Conservation (phyloP, 1,140 invertebrate genomes). For the Cydia splendana region DNA sequence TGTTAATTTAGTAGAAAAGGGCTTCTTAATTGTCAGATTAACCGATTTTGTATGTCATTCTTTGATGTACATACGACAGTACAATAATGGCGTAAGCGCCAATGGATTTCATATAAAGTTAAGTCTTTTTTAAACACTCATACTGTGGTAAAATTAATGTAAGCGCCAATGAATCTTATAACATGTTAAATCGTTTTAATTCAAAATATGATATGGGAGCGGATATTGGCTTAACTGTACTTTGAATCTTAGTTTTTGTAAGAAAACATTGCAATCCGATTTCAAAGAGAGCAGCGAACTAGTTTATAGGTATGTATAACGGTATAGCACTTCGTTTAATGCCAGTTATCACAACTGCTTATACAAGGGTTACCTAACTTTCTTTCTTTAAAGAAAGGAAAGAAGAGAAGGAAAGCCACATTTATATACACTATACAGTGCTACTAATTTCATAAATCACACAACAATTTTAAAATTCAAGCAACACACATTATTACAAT, state of each 20-base stretch:
- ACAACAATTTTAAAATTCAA: too few species aligned
- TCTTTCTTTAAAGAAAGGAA: too few species aligned
- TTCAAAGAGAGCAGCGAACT: not conserved
- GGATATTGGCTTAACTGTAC: not conserved
- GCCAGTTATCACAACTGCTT: too few species aligned
- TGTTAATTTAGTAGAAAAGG: not conserved
- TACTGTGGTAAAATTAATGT: not conserved
- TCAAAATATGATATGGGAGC: not conserved
- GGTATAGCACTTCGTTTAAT: too few species aligned
- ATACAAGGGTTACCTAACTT: too few species aligned
- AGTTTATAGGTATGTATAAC: too few species aligned
- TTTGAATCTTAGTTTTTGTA: not conserved
- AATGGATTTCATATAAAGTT: not conserved
- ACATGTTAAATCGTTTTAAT: not conserved
- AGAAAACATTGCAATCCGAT: not conserved
- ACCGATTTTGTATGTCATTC: constrained; percentile 17
- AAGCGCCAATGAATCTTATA: not conserved
- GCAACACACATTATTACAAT: too few species aligned
- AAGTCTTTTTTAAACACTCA: not conserved
- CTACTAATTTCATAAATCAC: too few species aligned
- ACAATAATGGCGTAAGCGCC: not conserved
- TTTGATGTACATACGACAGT: not conserved
- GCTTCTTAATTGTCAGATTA: constrained; percentile 22
- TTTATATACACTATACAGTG: too few species aligned
- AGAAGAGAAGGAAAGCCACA: too few species aligned